These are phyloP conservation scores for Drosophila mojavensis DNA, from an alignment of 1,140 invertebrate genomes.

Conservation along the genomic window DNA sequence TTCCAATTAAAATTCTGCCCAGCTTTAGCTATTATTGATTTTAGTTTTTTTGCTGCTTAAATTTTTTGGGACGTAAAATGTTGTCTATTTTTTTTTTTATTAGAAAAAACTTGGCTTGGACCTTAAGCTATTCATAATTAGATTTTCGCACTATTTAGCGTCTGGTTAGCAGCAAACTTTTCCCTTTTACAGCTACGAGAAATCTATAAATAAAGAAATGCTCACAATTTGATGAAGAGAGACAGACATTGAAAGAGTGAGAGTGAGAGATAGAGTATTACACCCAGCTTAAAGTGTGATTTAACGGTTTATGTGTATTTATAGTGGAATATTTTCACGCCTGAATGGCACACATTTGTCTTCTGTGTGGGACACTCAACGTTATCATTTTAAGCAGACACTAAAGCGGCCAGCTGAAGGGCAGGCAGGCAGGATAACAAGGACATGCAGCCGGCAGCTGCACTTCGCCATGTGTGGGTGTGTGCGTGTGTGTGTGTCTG, in stretches of 20 bases:
- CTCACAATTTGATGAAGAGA: constrained; percentile 57
- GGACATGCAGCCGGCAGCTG: constrained; percentile 39
- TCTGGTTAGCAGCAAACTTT: constrained; percentile 8
- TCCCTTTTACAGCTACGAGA: constrained; percentile 25
- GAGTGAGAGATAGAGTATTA: constrained; percentile 52
- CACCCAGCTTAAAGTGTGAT: constrained; percentile 56
- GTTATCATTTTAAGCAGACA: constrained; percentile 80
- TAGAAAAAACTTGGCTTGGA: neutral
- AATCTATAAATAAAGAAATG: constrained; percentile 67
- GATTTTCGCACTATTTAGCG: constrained; percentile 13
- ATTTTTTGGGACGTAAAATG: neutral
- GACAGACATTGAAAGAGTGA: too few species aligned
- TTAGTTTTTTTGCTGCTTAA: constrained; percentile 16
- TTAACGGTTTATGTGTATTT: constrained; percentile 61
- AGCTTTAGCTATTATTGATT: constrained; percentile 14
- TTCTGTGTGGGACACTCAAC: constrained; percentile 67
- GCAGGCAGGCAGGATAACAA: constrained; percentile 32
- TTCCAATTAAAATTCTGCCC: constrained; percentile 20
- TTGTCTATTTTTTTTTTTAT: neutral
- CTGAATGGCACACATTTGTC: constrained; percentile 80
- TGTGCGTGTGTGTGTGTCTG: neutral
- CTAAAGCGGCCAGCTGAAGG: constrained; percentile 29
- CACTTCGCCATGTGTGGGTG: constrained; percentile 24
- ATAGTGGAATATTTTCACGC: constrained; percentile 81
- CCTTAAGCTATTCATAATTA: constrained; percentile 1